phyloP scores from a whole-genome alignment of 2,797 vertebrate species.

The Fundulus diaphanus region DNA sequence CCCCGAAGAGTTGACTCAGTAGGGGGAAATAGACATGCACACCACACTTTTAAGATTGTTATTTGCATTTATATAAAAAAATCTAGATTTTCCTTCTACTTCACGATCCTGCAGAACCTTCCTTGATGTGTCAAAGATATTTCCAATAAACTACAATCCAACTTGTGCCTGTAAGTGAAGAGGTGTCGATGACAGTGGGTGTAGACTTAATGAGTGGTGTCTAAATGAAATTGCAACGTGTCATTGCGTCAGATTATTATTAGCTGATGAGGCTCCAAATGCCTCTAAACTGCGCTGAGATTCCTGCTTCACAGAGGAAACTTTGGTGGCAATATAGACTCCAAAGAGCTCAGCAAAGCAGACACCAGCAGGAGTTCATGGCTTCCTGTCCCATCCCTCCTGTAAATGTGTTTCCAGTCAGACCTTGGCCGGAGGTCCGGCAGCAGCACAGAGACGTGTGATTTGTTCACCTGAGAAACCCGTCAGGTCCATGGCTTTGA shows the following conservation, averaged over 20 bases:
- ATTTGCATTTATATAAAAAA: background rate
- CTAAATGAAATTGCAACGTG: background rate
- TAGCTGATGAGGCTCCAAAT: background rate
- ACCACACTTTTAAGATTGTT: background rate
- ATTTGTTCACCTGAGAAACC: constrained; percentile 88
- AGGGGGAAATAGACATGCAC: background rate
- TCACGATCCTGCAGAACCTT: background rate
- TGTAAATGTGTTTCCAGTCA: constrained; percentile 22
- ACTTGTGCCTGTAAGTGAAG: background rate
- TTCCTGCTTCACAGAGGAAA: background rate
- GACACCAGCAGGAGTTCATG: constrained; percentile 13
- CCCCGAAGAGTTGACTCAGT: background rate
- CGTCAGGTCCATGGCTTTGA: constrained; percentile 96
- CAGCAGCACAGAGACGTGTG: constrained; percentile 8
- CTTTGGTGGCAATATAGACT: background rate
- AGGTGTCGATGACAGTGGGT: background rate
- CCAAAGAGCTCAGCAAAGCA: constrained; percentile 13
- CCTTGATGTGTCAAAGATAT: background rate
- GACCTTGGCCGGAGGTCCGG: constrained; percentile 1
- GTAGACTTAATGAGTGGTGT: background rate
- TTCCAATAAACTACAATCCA: background rate
- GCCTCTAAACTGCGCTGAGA: background rate
- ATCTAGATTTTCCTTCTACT: background rate
- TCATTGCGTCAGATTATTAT: background rate
- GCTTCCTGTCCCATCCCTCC: constrained; percentile 32